Percentiles rank a stretch among this genome's conserved stretches.
Conservation (phyloP, 2,888 invertebrate genomes). For the Auanema sp. region DNA sequence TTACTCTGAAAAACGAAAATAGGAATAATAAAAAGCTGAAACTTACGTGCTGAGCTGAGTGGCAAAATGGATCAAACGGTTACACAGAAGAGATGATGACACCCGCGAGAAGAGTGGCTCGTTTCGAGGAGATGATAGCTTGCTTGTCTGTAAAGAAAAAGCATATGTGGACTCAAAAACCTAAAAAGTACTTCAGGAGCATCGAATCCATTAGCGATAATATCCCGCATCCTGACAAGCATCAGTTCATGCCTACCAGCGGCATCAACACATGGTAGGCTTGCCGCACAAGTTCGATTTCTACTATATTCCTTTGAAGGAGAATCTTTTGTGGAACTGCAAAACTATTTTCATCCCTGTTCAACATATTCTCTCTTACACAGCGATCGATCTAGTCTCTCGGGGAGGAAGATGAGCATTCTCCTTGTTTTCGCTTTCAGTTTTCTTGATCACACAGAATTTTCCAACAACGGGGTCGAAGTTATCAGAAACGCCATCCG, state of each 20-base stretch:
- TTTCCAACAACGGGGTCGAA: constrained; percentile 88
- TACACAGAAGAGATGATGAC: constrained; percentile 70
- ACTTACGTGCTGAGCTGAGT: constrained; percentile 69
- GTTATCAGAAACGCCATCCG: constrained; percentile 87
- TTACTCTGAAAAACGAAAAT: constrained; percentile 70
- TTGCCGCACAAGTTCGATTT: constrained; percentile 52
- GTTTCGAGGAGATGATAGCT: constrained; percentile 20
- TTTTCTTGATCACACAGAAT: constrained; percentile 71
- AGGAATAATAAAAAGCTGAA: neutral
- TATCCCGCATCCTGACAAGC: constrained; percentile 73
- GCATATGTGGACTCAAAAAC: neutral
- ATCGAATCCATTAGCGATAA: constrained; percentile 73
- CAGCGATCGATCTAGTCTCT: constrained; percentile 30
- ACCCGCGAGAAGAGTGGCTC: constrained; percentile 66
- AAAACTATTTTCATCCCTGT: constrained; percentile 6
- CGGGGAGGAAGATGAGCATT: constrained; percentile 36
- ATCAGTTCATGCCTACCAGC: constrained; percentile 73
- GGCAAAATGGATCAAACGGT: constrained; percentile 78
- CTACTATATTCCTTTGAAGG: constrained; percentile 36
- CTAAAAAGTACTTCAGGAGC: neutral
- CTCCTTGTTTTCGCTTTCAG: constrained; percentile 42
- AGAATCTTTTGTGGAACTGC: constrained; percentile 29
- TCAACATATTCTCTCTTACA: constrained; percentile 19
- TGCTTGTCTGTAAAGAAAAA: neutral
- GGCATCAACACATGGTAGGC: constrained; percentile 75